Evolutionary conservation across 1,140 invertebrate genomes (phyloP).

Genomic region (Uloborus diversus): DNA sequence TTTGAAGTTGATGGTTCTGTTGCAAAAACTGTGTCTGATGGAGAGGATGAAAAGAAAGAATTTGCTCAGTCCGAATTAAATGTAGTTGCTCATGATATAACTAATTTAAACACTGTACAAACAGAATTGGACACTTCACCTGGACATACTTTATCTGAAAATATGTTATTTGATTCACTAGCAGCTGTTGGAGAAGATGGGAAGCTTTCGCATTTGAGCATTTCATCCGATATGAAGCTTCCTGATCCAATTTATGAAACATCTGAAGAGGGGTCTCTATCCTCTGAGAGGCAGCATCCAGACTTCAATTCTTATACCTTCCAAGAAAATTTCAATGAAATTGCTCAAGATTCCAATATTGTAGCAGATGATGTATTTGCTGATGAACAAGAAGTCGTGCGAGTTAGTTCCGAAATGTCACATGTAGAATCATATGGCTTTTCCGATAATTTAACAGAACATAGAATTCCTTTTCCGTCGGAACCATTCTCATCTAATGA

Average conservation of each 20-base stretch:
- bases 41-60: neutral
- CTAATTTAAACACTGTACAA: too few relatives aligned
- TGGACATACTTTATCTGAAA: neutral
- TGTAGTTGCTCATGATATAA: too few relatives aligned
- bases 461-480: too few relatives aligned
- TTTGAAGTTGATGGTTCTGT: too few relatives aligned
- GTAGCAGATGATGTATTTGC: constrained; percentile 12
- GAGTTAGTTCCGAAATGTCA: neutral
- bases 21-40: too few relatives aligned
- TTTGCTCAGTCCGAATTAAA: neutral
- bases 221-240: constrained; percentile 34
- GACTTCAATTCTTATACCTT: neutral
- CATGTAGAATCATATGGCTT: too few relatives aligned
- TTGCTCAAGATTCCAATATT: neutral
- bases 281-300: constrained; percentile 12
- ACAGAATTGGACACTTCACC: neutral
- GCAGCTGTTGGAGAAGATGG: neutral
- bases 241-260: constrained; percentile 47
- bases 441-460: too few relatives aligned
- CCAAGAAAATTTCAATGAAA: neutral
- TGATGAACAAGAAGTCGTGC: neutral
- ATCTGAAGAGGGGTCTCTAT: constrained; percentile 35
- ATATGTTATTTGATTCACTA: neutral
- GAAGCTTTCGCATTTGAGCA: neutral
- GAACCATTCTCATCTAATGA: too few relatives aligned